These are phyloP conservation scores for Amphibalanus amphitrite DNA, from an alignment of 1,140 invertebrate species.

Conservation along the genomic window DNA sequence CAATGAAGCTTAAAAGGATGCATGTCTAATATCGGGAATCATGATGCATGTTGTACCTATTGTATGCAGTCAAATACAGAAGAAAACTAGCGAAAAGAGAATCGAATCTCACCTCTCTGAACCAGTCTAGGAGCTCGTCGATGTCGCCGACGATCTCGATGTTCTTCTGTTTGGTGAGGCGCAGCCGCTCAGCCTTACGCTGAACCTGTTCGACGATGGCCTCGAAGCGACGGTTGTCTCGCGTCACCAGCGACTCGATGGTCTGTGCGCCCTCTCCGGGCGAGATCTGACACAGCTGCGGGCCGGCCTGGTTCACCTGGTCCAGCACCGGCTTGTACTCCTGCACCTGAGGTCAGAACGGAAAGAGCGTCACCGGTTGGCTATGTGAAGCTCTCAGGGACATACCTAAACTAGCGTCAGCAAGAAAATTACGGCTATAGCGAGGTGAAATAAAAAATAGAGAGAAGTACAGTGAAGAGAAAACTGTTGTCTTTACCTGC, in stretches of 20 bases:
- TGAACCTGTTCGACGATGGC: slow-evolving; percentile 88
- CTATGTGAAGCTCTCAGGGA: no score
- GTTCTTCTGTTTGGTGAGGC: slow-evolving; percentile 66
- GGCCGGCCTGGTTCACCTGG: slow-evolving; percentile 71
- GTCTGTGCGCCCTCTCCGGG: slow-evolving; percentile 79
- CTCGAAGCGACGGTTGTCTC: slow-evolving; percentile 85
- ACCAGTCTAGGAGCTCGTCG: slow-evolving; percentile 91
- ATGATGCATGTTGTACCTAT: no score
- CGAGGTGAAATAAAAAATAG: no score
- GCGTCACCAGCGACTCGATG: slow-evolving; percentile 74
- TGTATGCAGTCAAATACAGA: no score
- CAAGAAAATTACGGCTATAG: no score
- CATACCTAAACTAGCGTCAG: no score
- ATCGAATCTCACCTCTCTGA: slow-evolving; percentile 43
- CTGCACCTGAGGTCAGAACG: slow-evolving; percentile 29
- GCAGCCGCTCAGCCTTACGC: slow-evolving; percentile 73
- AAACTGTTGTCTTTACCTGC: no score
- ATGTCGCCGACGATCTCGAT: slow-evolving; percentile 83
- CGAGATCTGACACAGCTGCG: slow-evolving; percentile 79
- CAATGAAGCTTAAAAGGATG: no score
- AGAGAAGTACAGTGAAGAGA: no score
- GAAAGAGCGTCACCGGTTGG: no score
- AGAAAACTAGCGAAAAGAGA: no score
- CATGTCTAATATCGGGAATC: no score
- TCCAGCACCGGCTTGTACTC: slow-evolving; percentile 75